Conservation (phyloP, 2,888 invertebrate genomes). For the Magallana nippona region DNA sequence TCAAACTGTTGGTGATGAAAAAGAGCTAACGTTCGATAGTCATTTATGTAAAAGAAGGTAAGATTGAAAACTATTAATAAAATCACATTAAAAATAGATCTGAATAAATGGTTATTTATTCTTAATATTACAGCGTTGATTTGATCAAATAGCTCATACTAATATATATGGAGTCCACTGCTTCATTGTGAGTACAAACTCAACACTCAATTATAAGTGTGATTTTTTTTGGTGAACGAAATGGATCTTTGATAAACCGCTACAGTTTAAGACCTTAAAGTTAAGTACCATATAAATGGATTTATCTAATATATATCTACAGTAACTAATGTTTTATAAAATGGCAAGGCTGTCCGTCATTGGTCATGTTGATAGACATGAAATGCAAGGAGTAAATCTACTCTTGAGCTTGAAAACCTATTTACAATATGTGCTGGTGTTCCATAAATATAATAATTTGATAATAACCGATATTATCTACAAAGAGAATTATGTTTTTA, state of each 20-base stretch:
- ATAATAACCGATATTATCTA: not conserved
- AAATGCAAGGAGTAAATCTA: not conserved
- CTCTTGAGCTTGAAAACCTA: too few relatives aligned
- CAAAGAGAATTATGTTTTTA: not conserved
- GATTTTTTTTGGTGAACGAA: not conserved
- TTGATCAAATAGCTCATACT: not conserved
- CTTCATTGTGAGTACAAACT: not conserved
- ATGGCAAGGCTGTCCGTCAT: not conserved
- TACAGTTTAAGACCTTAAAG: not conserved
- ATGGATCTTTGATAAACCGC: not conserved
- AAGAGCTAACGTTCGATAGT: too few relatives aligned
- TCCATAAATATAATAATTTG: not conserved
- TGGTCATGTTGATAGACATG: not conserved
- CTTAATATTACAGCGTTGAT: not conserved
- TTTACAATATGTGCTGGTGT: too few relatives aligned
- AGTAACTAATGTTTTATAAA: not conserved
- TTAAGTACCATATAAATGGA: not conserved
- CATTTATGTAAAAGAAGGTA: conserved; percentile 1
- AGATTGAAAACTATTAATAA: not conserved
- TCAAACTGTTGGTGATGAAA: too few relatives aligned
- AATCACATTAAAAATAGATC: not conserved
- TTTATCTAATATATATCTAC: not conserved
- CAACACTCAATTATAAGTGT: not conserved
- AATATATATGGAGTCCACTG: not conserved
- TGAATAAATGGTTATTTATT: not conserved